A percentile compares a stretch with the other conserved stretches of the same genome.
Conservation (phyloP, 2,888 invertebrate genomes). For the Lithophane leautieri region DNA sequence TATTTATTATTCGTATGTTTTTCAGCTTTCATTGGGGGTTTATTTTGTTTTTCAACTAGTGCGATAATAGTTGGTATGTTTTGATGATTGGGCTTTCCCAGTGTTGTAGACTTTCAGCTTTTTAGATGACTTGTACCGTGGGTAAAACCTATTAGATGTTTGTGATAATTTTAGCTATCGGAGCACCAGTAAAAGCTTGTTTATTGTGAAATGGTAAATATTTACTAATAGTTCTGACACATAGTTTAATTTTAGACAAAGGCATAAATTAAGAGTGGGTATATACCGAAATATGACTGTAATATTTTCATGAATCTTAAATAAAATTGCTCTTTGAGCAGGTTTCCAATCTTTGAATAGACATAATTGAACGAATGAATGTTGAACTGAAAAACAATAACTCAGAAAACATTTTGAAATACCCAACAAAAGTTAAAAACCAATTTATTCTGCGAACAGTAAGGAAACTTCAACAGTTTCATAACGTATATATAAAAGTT, state of each 20-base stretch:
- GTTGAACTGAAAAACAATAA: conserved; percentile 34
- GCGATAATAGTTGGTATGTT: conserved; percentile 20
- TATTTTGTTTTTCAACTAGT: conserved; percentile 35
- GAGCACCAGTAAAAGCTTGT: conserved; percentile 6
- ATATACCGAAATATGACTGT: background rate
- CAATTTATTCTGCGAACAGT: conserved; percentile 14
- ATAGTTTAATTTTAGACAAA: background rate
- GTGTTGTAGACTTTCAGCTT: conserved; percentile 18
- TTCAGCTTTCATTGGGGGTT: conserved; percentile 41
- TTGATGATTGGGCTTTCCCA: conserved; percentile 26
- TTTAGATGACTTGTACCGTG: background rate
- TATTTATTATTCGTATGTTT: conserved; percentile 38
- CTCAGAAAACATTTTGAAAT: conserved; percentile 3
- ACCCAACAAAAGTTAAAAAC: background rate
- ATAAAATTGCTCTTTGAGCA: background rate
- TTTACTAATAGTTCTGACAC: conserved; percentile 37
- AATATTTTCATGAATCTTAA: background rate
- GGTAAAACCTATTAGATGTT: conserved; percentile 23
- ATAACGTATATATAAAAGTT: background rate
- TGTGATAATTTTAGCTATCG: background rate
- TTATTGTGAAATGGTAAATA: conserved; percentile 25
- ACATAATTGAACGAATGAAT: conserved; percentile 40
- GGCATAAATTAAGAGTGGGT: background rate
- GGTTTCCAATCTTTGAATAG: conserved; percentile 18
- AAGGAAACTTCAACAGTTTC: conserved; percentile 1